phyloP scores from a whole-genome alignment of 2,888 invertebrate species.

The Ochropacha duplaris region DNA sequence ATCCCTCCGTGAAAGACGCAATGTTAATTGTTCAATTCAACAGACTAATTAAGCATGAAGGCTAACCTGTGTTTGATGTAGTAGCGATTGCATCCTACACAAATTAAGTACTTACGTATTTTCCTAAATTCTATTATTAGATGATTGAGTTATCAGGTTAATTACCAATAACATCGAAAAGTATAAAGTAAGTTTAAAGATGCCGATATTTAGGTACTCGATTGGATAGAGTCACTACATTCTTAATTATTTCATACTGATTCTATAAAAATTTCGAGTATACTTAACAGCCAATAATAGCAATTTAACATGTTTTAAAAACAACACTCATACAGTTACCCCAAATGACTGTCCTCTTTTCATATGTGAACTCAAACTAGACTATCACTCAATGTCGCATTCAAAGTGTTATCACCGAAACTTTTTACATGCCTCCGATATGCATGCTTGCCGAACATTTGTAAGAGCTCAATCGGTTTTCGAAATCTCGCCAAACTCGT shows the following conservation, averaged over 20 bases:
- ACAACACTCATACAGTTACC: background rate
- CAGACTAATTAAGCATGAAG: constrained; percentile 69
- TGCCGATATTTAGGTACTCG: too few relatives aligned
- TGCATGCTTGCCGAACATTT: constrained; percentile 52
- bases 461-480: constrained; percentile 64
- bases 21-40: constrained; percentile 63
- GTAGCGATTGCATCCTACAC: constrained; percentile 26
- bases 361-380: background rate
- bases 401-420: constrained; percentile 24
- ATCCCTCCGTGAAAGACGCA: constrained; percentile 51
- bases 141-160: background rate
- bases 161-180: background rate
- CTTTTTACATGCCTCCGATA: constrained; percentile 40
- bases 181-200: too few relatives aligned
- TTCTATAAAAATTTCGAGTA: too few relatives aligned
- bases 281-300: too few relatives aligned
- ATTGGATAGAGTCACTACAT: too few relatives aligned
- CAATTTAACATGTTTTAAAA: too few relatives aligned
- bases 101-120: too few relatives aligned
- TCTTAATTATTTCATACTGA: too few relatives aligned
- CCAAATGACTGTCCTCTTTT: background rate
- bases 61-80: constrained; percentile 45
- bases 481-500: constrained; percentile 69
- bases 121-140: background rate
- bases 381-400: constrained; percentile 30